Evolutionary conservation across 2,797 vertebrate species (phyloP).

Genomic region (Thalassophryne amazonica): DNA sequence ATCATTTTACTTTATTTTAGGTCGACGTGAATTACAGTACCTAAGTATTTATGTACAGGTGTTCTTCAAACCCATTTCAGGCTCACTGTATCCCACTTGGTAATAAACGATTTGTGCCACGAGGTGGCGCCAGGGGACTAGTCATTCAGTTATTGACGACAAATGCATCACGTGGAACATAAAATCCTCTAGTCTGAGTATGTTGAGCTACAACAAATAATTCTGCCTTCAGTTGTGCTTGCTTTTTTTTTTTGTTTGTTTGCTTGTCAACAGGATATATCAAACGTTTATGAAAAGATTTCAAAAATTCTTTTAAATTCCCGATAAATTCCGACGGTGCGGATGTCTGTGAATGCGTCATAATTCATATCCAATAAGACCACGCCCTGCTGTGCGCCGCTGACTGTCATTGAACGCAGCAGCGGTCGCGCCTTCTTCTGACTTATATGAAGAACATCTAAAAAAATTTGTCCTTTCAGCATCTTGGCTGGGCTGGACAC

Average conservation of each 20-base stretch:
- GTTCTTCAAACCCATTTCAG: neutral
- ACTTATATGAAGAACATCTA: slow-evolving; percentile 43
- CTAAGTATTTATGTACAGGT: no score
- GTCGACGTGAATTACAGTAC: no score
- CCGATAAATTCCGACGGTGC: slow-evolving; percentile 34
- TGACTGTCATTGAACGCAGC: slow-evolving; percentile 37
- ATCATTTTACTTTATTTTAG: no score
- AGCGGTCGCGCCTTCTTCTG: slow-evolving; percentile 34
- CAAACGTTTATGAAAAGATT: no score
- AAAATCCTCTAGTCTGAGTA: no score
- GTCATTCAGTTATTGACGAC: no score
- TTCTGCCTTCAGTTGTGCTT: no score
- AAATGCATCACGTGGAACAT: no score
- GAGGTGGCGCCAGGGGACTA: slow-evolving; percentile 30
- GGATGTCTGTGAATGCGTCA: slow-evolving; percentile 24
- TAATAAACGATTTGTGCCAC: slow-evolving; percentile 13
- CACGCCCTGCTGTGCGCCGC: slow-evolving; percentile 56
- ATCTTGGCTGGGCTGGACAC: slow-evolving; percentile 29
- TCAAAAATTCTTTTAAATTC: no score
- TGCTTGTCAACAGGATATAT: no score
- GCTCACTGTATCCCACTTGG: neutral
- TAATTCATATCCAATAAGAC: slow-evolving; percentile 75
- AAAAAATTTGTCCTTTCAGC: slow-evolving; percentile 4
- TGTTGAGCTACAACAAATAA: no score
- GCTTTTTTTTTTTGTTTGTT: no score